A percentile compares a stretch with the other conserved stretches of the same genome.
These are phyloP conservation scores for Archivesica marissinica DNA, from an alignment of 1,140 invertebrate genomes.

Conservation along the genomic window DNA sequence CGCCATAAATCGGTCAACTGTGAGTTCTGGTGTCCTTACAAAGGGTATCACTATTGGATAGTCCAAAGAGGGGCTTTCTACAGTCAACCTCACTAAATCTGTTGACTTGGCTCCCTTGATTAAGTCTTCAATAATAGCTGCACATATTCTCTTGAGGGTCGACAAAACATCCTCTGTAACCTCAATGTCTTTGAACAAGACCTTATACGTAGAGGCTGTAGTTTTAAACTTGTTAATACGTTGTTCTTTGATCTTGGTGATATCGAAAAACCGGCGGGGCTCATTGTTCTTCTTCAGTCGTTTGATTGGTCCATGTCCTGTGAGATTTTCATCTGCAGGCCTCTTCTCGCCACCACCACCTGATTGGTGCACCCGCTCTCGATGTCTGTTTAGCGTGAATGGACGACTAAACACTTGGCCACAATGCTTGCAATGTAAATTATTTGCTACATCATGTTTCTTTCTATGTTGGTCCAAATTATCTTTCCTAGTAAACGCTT, in stretches of 20 bases:
- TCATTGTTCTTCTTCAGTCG: too few relatives aligned
- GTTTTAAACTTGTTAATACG: conserved; percentile 5
- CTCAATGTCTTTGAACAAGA: neutral
- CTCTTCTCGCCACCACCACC: neutral
- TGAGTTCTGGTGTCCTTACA: conserved; percentile 9
- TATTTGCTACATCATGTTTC: too few relatives aligned
- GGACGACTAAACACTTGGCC: conserved; percentile 9
- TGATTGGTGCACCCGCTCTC: neutral
- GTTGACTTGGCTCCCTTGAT: conserved; percentile 3
- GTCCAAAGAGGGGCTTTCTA: conserved; percentile 4
- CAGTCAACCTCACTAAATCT: neutral
- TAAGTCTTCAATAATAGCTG: neutral
- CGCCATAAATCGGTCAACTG: conserved; percentile 25
- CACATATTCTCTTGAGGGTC: neutral
- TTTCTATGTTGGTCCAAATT: too few relatives aligned
- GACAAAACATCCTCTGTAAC: conserved; percentile 9
- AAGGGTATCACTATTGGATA: conserved; percentile 12
- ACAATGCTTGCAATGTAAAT: conserved; percentile 4
- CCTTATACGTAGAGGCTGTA: neutral
- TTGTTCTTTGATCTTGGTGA: conserved; percentile 1
- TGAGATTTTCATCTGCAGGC: neutral
- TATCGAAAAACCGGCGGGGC: neutral
- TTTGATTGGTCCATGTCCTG: too few relatives aligned
- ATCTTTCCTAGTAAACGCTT: too few relatives aligned
- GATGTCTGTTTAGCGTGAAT: conserved; percentile 7